phyloP scores from a whole-genome alignment of 2,797 vertebrate species.

The Phrynocephalus guinanensis region DNA sequence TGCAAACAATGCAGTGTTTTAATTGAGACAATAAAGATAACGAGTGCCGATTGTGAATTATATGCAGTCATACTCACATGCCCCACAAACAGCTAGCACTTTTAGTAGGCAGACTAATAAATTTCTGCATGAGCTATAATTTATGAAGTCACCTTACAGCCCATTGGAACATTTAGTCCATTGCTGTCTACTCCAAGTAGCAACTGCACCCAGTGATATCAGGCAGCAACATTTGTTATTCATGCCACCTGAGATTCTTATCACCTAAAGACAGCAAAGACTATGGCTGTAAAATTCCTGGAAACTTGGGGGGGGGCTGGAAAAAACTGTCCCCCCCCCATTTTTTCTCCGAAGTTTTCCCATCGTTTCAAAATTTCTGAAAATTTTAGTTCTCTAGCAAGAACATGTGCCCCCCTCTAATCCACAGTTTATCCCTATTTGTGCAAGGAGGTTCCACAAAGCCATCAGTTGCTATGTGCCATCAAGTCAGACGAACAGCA shows the following conservation, averaged over 20 bases:
- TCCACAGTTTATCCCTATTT: not conserved
- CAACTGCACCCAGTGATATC: not conserved
- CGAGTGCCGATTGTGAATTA: not conserved
- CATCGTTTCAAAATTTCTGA: no score
- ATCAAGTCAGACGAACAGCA: no score
- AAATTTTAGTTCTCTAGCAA: no score
- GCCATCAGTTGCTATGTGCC: not conserved
- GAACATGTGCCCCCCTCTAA: not conserved
- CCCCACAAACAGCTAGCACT: not conserved
- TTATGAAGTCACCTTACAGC: not conserved
- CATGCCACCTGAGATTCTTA: not conserved
- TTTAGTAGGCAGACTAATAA: not conserved
- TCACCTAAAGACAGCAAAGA: not conserved
- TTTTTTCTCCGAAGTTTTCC: no score
- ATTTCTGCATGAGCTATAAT: not conserved
- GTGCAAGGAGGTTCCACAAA: not conserved
- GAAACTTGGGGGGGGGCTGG: no score
- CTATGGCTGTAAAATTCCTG: not conserved
- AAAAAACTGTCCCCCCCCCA: no score
- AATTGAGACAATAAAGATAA: constrained; percentile 12
- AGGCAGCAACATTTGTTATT: not conserved
- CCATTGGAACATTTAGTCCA: not conserved
- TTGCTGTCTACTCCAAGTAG: not conserved
- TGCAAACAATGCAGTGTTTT: not conserved
- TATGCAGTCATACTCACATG: not conserved